Conservation (phyloP, 1,140 invertebrate species). For the Helicoverpa zea region DNA sequence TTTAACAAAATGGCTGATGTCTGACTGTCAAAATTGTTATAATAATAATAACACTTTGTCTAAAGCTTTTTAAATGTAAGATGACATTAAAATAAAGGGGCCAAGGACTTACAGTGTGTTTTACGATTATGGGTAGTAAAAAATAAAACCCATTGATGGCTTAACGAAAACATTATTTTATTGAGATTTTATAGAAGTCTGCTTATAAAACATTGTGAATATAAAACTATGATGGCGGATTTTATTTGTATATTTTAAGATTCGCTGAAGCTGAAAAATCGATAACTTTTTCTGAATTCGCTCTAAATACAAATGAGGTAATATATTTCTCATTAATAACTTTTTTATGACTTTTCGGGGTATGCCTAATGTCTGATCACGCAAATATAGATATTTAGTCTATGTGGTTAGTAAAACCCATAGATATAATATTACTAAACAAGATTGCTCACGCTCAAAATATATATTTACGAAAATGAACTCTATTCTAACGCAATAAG, state of each 20-base stretch:
- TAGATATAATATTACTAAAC: too few relatives aligned
- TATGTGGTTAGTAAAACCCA: too few relatives aligned
- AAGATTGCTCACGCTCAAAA: too few relatives aligned
- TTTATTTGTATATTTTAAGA: background rate
- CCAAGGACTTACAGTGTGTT: background rate
- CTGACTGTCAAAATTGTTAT: background rate
- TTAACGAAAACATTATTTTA: background rate
- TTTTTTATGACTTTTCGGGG: too few relatives aligned
- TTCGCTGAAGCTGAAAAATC: too few relatives aligned
- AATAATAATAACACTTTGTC: background rate
- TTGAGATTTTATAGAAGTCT: background rate
- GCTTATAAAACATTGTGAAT: background rate
- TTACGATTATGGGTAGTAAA: slow-evolving; percentile 30
- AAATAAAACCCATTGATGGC: slow-evolving; percentile 1
- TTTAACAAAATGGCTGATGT: background rate
- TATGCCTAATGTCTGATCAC: too few relatives aligned
- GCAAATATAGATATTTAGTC: too few relatives aligned
- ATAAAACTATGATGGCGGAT: background rate
- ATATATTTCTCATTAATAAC: too few relatives aligned
- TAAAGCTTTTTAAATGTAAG: background rate
- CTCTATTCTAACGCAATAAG: too few relatives aligned
- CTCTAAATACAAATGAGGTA: too few relatives aligned
- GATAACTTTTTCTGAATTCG: too few relatives aligned
- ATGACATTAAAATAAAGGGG: background rate
- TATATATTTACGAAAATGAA: too few relatives aligned